Percentiles rank a stretch among this genome's conserved stretches.
Conservation (phyloP, 2,888 invertebrate species). For the Morinoia aosen region DNA sequence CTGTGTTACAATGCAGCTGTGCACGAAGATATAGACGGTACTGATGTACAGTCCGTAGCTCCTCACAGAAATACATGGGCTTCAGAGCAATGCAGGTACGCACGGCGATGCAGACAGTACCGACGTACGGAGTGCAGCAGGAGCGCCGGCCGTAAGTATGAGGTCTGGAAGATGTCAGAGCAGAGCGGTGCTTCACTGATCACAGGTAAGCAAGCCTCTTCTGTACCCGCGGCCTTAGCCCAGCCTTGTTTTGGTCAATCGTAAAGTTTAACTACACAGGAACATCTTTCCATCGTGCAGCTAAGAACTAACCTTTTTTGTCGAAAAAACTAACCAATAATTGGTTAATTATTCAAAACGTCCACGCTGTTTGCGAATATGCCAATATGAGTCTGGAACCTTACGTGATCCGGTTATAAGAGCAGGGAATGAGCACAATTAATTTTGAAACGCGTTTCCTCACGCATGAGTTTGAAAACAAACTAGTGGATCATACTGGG, state of each 20-base stretch:
- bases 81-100: background rate
- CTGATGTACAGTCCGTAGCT: no score
- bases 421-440: background rate
- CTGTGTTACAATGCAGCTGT: no score
- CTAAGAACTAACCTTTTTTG: background rate
- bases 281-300: background rate
- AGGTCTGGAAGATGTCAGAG: conserved; percentile 39
- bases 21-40: no score
- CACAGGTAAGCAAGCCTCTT: background rate
- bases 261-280: background rate
- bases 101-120: background rate
- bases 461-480: background rate
- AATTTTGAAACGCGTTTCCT: background rate
- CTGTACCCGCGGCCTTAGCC: background rate
- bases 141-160: background rate
- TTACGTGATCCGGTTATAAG: background rate
- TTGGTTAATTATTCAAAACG: background rate
- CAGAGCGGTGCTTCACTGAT: background rate
- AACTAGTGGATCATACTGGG: background rate
- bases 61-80: background rate
- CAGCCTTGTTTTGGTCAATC: background rate
- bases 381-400: background rate
- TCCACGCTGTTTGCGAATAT: background rate
- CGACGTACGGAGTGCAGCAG: background rate
- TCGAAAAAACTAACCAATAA: background rate